Conservation (phyloP, 2,113 vertebrate species). For the Poecile atricapillus region DNA sequence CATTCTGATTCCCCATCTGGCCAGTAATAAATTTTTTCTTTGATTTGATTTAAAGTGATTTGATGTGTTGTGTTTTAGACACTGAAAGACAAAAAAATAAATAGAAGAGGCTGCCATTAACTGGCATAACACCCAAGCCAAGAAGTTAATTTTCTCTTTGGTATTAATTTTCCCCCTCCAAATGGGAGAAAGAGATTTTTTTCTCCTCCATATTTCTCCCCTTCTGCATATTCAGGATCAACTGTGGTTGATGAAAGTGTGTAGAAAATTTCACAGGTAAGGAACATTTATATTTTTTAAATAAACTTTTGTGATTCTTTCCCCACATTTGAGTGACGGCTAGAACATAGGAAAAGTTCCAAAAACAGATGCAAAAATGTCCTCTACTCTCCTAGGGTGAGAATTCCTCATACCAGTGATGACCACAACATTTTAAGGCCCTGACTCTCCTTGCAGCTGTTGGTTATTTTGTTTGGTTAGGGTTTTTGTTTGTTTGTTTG, state of each 20-base stretch:
- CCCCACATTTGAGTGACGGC: not conserved
- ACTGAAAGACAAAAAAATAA: not conserved
- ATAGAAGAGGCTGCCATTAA: not conserved
- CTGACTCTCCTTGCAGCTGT: not conserved
- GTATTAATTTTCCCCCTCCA: not conserved
- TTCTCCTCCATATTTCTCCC: fast-evolving
- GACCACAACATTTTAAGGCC: not conserved
- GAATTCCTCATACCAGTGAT: not conserved
- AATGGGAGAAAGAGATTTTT: not conserved
- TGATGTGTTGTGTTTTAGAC: not conserved
- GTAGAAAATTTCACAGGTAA: not conserved
- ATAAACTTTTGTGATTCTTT: not conserved
- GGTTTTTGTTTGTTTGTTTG: not conserved
- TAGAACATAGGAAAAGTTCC: not conserved
- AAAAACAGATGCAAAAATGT: not conserved
- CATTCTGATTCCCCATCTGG: not conserved
- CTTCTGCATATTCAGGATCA: not conserved
- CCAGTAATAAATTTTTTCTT: not conserved
- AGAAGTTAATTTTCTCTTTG: not conserved
- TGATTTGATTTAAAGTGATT: not conserved
- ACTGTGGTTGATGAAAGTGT: not conserved
- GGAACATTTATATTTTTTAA: not conserved
- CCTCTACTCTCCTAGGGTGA: not conserved
- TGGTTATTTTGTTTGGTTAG: too few relatives aligned
- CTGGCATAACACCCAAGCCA: too few relatives aligned